Base-by-base conservation (phyloP, 2,113 vertebrate species). In the Silurus glanis region DNA sequence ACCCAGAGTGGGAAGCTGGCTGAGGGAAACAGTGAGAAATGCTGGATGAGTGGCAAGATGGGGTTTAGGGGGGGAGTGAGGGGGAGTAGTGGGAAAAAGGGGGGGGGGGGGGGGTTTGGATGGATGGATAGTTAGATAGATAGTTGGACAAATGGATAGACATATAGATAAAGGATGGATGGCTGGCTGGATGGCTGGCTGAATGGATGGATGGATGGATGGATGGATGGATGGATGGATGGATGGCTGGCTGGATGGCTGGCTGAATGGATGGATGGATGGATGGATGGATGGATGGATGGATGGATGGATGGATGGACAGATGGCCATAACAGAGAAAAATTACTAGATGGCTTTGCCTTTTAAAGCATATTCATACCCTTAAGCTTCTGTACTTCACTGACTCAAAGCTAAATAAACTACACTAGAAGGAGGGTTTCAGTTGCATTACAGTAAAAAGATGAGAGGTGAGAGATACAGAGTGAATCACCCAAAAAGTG, bases 1-100 rank as follows among this genome's bases (percentile, higher is more conserved):
- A 89, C 74, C 84, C 84, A 83, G 84, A 89, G 91, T 90, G 91
- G 89, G 89, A 91, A 88, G 91, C 88, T 84, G 90, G 86, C 87
- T n/a, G 88, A 87, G 83, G 83, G 88, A 90, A 71, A 87, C n/a
- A 88, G 87, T 85, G 86, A 90, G 88, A 90, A 82, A 86, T 88
- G 86, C 80, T 74, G 83, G 84, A 85, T 76, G 85, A 90, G 88
- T 85, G 83, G 75, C 78, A 83, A 78, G 80, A 85, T 53, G 67
- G 78, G 80, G 37, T 74, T 83, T 59, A 56, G 61, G n/a, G 58
- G 58, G 76, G n/a, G 47, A 28, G 16, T 49, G 64, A 62, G 23
- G 16, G 58, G 71, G 53, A 64, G 19, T 62, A 83, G 49, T 53
- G 28, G 61, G 53, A 59, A 49, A 82, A 55, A 37, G 17, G 17